Percentiles rank a stretch among this genome's conserved stretches.
These are phyloP conservation scores for Ophiothrix spiculata DNA, from an alignment of 35 echinoderm and acorn worm genomes.

Conservation along the genomic window DNA sequence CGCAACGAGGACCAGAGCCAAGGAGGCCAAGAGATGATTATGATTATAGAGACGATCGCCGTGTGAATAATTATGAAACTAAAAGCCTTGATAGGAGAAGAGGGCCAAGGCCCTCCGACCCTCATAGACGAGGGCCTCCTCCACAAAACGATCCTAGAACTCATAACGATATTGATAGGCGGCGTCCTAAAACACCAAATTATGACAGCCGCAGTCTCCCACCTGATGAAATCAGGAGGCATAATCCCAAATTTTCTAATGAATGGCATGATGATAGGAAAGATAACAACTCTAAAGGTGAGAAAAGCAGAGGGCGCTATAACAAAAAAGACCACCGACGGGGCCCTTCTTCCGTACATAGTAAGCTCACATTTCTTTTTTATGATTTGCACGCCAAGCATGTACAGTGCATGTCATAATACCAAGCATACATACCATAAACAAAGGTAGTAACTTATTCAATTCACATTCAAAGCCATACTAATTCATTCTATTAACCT, in stretches of 20 bases:
- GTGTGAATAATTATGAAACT: neutral
- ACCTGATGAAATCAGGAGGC: constrained; percentile 8
- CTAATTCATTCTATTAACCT: too few species aligned
- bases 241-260: neutral
- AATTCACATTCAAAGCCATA: too few species aligned
- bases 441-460: too few species aligned
- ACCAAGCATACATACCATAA: too few species aligned
- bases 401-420: neutral
- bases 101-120: neutral
- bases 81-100: neutral
- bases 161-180: neutral
- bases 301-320: neutral
- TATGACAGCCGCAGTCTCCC: neutral
- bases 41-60: neutral
- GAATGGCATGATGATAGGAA: neutral
- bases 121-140: neutral
- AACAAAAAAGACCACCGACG: neutral
- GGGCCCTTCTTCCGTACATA: constrained; percentile 4
- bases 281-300: neutral
- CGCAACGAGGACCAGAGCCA: neutral
- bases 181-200: neutral
- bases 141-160: neutral
- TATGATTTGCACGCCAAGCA: neutral
- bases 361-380: neutral
- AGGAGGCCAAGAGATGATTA: neutral